A percentile compares a stretch with the other conserved stretches of the same genome.
Conservation (phyloP, 2,113 vertebrate genomes). For the Pelodiscus sinensis region DNA sequence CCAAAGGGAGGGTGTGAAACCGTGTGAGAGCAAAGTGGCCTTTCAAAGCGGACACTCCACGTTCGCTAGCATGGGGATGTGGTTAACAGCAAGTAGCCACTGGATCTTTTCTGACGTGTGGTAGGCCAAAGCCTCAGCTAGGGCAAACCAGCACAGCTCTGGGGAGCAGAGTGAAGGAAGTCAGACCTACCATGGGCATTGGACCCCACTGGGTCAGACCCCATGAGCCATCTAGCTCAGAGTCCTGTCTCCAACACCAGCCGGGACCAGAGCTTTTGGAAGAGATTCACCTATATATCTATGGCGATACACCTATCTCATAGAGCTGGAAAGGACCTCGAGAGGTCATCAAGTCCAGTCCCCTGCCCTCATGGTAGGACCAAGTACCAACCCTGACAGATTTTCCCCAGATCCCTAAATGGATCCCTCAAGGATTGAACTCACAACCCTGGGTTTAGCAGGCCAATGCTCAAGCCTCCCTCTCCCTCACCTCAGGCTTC, state of each 20-base stretch:
- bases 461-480: too few relatives aligned
- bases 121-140: background rate
- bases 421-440: too few relatives aligned
- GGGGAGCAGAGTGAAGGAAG: background rate
- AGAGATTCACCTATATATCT: background rate
- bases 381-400: too few relatives aligned
- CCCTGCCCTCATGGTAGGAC: too few relatives aligned
- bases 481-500: too few relatives aligned
- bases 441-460: too few relatives aligned
- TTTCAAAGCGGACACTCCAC: background rate
- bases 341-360: too few relatives aligned
- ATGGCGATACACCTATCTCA: too few relatives aligned
- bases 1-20: background rate
- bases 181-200: background rate
- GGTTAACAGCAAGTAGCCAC: background rate
- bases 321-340: too few relatives aligned
- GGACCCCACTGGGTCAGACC: background rate
- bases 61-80: background rate
- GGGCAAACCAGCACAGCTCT: background rate
- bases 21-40: too few relatives aligned
- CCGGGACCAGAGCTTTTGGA: background rate
- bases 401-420: too few relatives aligned
- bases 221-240: background rate
- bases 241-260: background rate
- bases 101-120: background rate